These are phyloP conservation scores for Caenorhabditis drosophilae DNA, from an alignment of 2,888 invertebrate species.

Conservation along the genomic window DNA sequence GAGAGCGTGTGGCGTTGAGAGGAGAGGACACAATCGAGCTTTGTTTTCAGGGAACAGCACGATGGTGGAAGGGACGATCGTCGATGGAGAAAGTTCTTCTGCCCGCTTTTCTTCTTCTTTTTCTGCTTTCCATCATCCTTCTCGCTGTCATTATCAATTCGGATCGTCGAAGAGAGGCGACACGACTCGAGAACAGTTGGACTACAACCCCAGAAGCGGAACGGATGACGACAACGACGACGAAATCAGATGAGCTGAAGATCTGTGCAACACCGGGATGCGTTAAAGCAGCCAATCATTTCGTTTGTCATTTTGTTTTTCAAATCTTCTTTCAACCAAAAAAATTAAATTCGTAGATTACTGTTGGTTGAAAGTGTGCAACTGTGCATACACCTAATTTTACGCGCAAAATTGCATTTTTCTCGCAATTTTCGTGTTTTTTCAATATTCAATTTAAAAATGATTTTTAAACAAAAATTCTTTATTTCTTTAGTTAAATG, in stretches of 20 bases:
- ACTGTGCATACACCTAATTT: background rate
- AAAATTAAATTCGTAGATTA: no score
- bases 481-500: conserved; percentile 57
- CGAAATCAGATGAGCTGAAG: conserved; percentile 28
- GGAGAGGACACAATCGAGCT: no score
- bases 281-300: conserved; percentile 58
- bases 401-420: background rate
- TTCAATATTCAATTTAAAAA: background rate
- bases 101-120: conserved; percentile 33
- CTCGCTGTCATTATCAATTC: conserved; percentile 35
- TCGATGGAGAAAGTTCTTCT: conserved; percentile 48
- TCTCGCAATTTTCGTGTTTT: background rate
- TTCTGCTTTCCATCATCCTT: conserved; percentile 31
- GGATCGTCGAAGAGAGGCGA: conserved; percentile 26
- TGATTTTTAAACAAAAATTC: background rate
- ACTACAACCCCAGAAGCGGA: conserved; percentile 8
- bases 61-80: conserved; percentile 48
- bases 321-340: no score
- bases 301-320: no score
- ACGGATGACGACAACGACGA: conserved; percentile 11
- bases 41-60: conserved; percentile 45
- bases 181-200: conserved; percentile 3
- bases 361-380: no score
- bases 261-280: conserved; percentile 59
- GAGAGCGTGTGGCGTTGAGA: no score